Percentiles rank a stretch among this genome's conserved stretches.
Evolutionary conservation across 2,113 vertebrate genomes (phyloP).

Genomic region (Sebastes fasciatus): DNA sequence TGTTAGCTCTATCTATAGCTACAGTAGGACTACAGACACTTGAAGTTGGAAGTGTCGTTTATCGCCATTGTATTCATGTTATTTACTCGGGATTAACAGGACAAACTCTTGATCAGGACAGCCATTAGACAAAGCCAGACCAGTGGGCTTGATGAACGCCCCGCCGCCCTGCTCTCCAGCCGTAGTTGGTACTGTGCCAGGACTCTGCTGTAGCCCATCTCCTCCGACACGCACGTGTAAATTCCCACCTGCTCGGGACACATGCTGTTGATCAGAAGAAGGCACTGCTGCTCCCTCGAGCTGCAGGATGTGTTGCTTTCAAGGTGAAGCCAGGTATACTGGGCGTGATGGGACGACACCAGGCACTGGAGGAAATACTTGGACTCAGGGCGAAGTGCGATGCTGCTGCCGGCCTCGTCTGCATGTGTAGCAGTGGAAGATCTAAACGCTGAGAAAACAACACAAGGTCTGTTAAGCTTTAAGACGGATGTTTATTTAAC

Average conservation of each 20-base stretch:
- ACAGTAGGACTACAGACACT: neutral
- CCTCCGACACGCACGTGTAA: slow-evolving; percentile 68
- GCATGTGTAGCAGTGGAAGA: fast-evolving
- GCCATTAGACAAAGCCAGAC: slow-evolving; percentile 43
- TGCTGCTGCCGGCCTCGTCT: fast-evolving
- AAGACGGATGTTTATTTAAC: neutral
- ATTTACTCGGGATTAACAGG: neutral
- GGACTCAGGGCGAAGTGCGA: slow-evolving; percentile 1
- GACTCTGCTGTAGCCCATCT: slow-evolving; percentile 46
- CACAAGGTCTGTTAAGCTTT: neutral
- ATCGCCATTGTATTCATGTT: too few relatives aligned
- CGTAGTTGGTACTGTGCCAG: slow-evolving; percentile 1
- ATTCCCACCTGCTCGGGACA: slow-evolving; percentile 24
- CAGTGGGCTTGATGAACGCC: fast-evolving
- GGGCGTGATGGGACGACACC: slow-evolving; percentile 68
- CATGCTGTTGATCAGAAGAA: slow-evolving; percentile 68
- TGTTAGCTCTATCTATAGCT: too few relatives aligned
- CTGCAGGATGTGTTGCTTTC: neutral
- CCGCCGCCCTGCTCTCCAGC: neutral
- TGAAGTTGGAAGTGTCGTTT: neutral
- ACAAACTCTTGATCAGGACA: slow-evolving; percentile 26
- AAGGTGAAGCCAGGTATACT: slow-evolving; percentile 66
- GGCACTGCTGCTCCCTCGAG: slow-evolving; percentile 6
- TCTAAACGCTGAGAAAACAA: neutral
- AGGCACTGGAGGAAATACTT: slow-evolving; percentile 70